Base-by-base conservation (phyloP, 2,113 vertebrate genomes). In the Callaeas wilsoni region DNA sequence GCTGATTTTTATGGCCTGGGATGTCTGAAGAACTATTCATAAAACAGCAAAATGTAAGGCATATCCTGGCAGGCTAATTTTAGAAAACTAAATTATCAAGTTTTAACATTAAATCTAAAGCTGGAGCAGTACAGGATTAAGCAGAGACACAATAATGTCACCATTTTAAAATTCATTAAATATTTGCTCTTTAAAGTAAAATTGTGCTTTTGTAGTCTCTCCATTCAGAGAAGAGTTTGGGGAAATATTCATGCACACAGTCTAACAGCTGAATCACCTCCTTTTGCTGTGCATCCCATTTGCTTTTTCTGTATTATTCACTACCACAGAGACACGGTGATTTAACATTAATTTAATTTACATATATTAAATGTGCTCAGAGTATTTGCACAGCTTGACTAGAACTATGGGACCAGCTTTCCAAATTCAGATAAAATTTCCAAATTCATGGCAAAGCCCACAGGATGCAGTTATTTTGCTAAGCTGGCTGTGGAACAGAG, bases 261-360 rank as follows among this genome's bases (percentile, higher is more conserved):
- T 53, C 49, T 87, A 63, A 83, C 50, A 90, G 87, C 78, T 88
- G 85, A 96, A 96, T 88, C 75, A 62, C 46, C 37, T 85, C 68
- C 68, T 65, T 76, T 94, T 85, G 53, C 78, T 71, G 65, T 44
- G 78, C 56, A 75, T 85, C 63, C n/a, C 47, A 77, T 87, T 95
- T 91, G 84, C 55, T 93, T 94, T 85, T 60, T 74, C 93, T 93
- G 73, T 86, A 77, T 75, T 90, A 94, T 95, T 90, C 92, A 77
- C 81, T 76, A 67, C 55, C 74, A 89, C 37, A 64, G 87, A 93
- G 87, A 82, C 75, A 85, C 0, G 4, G 80, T 89, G 89, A 95
- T 91, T 96, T 94, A 93, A 89, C 93, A 94, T 91, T 96, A 93
- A 96, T 96, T 97, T 91, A 93, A 96, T 96, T 96, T 93, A 55